Evolutionary conservation across 2,888 invertebrate genomes (phyloP).

Genomic region (Lobophora halterata): DNA sequence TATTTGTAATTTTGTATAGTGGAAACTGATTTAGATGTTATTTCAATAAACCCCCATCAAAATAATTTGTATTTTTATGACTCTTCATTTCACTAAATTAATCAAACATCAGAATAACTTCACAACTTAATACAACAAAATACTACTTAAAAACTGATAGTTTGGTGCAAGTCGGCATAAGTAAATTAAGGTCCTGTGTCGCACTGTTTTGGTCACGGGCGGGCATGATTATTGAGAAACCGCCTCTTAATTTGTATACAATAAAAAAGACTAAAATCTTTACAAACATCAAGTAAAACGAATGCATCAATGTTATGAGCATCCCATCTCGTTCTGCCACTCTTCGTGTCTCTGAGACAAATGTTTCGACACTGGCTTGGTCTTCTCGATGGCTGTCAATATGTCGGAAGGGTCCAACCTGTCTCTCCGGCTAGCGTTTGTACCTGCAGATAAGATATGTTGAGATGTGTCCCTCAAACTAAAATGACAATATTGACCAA

Average conservation of each 20-base stretch:
- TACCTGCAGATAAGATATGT: conserved; percentile 39
- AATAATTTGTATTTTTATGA: conserved; percentile 4
- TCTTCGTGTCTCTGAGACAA: conserved; percentile 79
- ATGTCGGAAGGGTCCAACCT: conserved; percentile 66
- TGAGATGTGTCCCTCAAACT: too few species aligned
- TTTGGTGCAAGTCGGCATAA: too few species aligned
- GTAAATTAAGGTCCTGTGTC: too few species aligned
- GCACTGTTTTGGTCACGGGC: too few species aligned
- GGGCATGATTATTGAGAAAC: not conserved
- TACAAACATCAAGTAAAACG: not conserved
- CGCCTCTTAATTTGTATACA: conserved; percentile 12
- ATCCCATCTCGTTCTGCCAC: conserved; percentile 84
- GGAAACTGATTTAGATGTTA: conserved; percentile 51
- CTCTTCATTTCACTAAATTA: too few species aligned
- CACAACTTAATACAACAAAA: too few species aligned
- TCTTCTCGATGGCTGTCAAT: conserved; percentile 73
- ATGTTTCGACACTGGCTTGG: conserved; percentile 81
- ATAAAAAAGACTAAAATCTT: not conserved
- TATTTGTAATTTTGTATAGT: conserved; percentile 55
- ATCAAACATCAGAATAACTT: too few species aligned
- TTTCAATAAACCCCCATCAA: conserved; percentile 48
- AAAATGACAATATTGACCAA: too few species aligned
- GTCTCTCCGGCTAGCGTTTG: conserved; percentile 56
- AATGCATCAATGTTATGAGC: conserved; percentile 59
- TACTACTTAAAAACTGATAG: too few species aligned